A percentile compares a stretch with the other conserved stretches of the same genome.
These are phyloP conservation scores for Microplitis mediator DNA, from an alignment of 1,140 invertebrate species.

Conservation along the genomic window DNA sequence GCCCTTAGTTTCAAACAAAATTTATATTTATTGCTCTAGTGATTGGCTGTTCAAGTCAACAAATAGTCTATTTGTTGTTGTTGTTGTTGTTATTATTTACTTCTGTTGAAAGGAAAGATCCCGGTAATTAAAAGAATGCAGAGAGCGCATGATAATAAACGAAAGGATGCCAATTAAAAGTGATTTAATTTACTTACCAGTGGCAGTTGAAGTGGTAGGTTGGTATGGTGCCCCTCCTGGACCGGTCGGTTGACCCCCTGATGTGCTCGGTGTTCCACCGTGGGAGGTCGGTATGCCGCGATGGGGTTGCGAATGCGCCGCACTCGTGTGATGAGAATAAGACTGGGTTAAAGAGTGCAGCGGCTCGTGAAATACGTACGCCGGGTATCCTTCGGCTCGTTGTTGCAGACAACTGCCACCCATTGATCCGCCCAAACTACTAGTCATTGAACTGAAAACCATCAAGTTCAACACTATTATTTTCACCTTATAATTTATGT, in stretches of 20 bases:
- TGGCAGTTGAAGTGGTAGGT: slow-evolving; percentile 67
- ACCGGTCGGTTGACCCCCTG: slow-evolving; percentile 57
- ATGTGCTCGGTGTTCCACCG: slow-evolving; percentile 55
- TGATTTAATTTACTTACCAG: slow-evolving; percentile 57
- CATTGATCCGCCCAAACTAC: slow-evolving; percentile 76
- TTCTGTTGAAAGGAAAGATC: too few species aligned
- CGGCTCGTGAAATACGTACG: slow-evolving; percentile 92
- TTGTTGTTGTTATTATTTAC: too few species aligned
- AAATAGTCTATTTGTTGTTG: too few species aligned
- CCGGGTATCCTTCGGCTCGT: slow-evolving; percentile 81
- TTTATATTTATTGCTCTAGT: too few species aligned
- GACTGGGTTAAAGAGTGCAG: slow-evolving; percentile 75
- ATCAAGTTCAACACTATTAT: slow-evolving; percentile 17
- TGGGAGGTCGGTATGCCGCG: slow-evolving; percentile 57
- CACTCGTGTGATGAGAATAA: slow-evolving; percentile 59
- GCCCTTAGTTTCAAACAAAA: too few species aligned
- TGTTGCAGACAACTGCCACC: slow-evolving; percentile 88
- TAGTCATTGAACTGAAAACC: slow-evolving; percentile 76
- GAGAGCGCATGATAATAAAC: neutral
- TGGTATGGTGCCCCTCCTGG: slow-evolving; percentile 68
- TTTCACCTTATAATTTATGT: neutral
- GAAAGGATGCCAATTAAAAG: slow-evolving; percentile 13
- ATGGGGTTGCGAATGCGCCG: slow-evolving; percentile 63
- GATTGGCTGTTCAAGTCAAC: too few species aligned
- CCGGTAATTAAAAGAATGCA: too few species aligned